A percentile compares a stretch with the other conserved stretches of the same genome.
Evolutionary conservation across 2,113 vertebrate genomes (phyloP).

Genomic region (Tympanuchus pallidicinctus): DNA sequence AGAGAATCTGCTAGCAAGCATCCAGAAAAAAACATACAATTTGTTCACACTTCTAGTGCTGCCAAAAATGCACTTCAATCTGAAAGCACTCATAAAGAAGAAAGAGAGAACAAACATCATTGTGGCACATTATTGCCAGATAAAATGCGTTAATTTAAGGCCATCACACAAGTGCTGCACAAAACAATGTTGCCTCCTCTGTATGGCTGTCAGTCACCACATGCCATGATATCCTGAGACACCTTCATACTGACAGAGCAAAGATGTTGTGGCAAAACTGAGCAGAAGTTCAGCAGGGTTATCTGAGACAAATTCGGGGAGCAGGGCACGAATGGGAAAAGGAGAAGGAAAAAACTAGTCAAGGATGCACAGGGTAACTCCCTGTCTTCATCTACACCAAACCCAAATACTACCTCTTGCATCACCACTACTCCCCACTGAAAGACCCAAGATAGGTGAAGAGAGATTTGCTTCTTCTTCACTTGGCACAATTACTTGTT

Average conservation of each 20-base stretch:
- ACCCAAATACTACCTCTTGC: not conserved
- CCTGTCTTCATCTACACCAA: not conserved
- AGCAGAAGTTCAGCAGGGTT: too few species aligned
- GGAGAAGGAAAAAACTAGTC: not conserved
- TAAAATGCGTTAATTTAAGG: not conserved
- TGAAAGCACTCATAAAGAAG: not conserved
- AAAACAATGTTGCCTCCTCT: not conserved
- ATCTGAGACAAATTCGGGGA: not conserved
- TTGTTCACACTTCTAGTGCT: not conserved
- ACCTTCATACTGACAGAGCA: not conserved
- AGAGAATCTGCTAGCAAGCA: not conserved
- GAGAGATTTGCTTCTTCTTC: not conserved
- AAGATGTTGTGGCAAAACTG: too few species aligned
- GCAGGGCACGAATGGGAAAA: not conserved
- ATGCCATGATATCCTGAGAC: not conserved
- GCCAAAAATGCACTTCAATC: not conserved
- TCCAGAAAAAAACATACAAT: not conserved
- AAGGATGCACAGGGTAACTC: not conserved
- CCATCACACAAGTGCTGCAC: not conserved
- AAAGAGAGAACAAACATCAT: not conserved
- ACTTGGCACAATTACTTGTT: not conserved
- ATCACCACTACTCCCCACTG: too few species aligned
- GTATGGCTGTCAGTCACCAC: rapidly evolving
- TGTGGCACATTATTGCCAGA: not conserved
- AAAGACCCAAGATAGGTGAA: too few species aligned